Evolutionary conservation across 2,113 vertebrate genomes (phyloP).

Genomic region (Mobula birostris): DNA sequence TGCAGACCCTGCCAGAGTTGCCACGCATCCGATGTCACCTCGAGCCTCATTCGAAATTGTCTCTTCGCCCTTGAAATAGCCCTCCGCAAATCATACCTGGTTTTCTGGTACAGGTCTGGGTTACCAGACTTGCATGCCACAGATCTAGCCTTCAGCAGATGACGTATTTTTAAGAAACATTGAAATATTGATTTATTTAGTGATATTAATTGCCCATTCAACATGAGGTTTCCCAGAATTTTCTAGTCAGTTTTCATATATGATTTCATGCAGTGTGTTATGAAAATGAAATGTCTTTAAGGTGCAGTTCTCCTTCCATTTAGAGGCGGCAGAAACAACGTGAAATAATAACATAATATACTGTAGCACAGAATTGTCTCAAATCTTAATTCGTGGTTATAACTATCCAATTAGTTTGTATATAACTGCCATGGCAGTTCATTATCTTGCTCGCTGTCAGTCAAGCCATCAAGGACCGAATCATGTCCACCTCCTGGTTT

Average conservation of each 20-base stretch:
- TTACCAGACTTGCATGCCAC: too few relatives aligned
- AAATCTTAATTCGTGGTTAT: not conserved
- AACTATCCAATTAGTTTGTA: not conserved
- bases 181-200: too few relatives aligned
- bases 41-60: too few relatives aligned
- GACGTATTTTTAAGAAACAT: too few relatives aligned
- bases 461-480: not conserved
- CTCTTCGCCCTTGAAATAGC: too few relatives aligned
- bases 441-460: not conserved
- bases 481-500: not conserved
- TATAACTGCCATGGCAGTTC: not conserved
- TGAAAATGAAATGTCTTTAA: not conserved
- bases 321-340: not conserved
- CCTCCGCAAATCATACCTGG: too few relatives aligned
- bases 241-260: not conserved
- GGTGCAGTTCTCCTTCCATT: not conserved
- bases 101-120: too few relatives aligned
- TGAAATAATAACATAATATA: not conserved
- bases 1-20: too few relatives aligned
- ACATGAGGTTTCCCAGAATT: not conserved
- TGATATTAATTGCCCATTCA: not conserved
- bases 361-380: not conserved
- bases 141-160: too few relatives aligned
- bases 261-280: not conserved
- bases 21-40: too few relatives aligned